Percentiles rank a stretch among this genome's conserved stretches.
phyloP scores from a whole-genome alignment of 2,797 vertebrate genomes.

The Alfaro cultratus region DNA sequence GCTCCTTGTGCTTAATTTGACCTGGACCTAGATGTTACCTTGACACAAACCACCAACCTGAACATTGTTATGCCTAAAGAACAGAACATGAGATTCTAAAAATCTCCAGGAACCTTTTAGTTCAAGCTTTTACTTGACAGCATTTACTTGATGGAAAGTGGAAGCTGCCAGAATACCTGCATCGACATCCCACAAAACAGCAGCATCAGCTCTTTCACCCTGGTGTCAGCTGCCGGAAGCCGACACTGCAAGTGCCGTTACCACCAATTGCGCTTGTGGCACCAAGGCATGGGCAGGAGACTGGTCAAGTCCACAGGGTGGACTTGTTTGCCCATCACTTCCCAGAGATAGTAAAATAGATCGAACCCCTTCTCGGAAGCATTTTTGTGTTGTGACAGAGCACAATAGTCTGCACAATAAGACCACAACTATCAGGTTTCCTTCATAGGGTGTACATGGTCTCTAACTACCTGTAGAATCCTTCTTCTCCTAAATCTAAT shows the following conservation, averaged over 20 bases:
- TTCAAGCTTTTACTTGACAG: too few relatives aligned
- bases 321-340: background rate
- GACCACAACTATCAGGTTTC: background rate
- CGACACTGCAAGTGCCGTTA: too few relatives aligned
- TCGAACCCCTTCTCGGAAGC: background rate
- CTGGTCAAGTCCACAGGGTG: background rate
- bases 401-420: background rate
- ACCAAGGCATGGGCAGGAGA: background rate
- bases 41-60: background rate
- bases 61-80: background rate
- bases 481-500: background rate
- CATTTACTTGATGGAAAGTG: too few relatives aligned
- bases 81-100: background rate
- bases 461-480: background rate
- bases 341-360: background rate
- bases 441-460: background rate
- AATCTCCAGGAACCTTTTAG: background rate
- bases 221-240: too few relatives aligned
- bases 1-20: background rate
- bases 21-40: background rate
- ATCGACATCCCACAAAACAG: too few relatives aligned
- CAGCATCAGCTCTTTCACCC: too few relatives aligned
- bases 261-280: too few relatives aligned
- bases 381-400: background rate
- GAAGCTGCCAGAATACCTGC: too few relatives aligned